phyloP scores from a whole-genome alignment of 1,140 invertebrate species.

The Thaumatotibia leucotreta region DNA sequence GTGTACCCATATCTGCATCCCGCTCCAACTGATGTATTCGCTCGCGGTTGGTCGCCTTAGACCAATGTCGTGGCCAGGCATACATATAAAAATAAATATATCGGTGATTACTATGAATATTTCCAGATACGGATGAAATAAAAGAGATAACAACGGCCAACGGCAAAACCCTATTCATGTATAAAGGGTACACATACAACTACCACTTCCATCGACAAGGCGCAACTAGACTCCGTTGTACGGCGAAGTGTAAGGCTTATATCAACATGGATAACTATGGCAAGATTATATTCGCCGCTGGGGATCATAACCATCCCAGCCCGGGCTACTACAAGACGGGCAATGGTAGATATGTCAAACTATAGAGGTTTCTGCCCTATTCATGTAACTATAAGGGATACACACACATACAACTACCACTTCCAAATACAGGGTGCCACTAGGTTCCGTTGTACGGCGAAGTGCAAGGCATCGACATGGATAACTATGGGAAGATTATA shows the following conservation, averaged over 20 bases:
- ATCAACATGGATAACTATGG: conserved; percentile 19
- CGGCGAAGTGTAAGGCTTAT: conserved; percentile 28
- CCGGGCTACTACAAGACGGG: conserved; percentile 18
- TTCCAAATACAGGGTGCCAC: too few species aligned
- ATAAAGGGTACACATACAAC: conserved; percentile 36
- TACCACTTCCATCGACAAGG: conserved; percentile 18
- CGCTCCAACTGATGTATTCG: too few species aligned
- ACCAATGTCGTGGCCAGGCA: too few species aligned
- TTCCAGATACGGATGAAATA: not conserved
- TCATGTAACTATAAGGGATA: too few species aligned
- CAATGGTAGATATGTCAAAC: conserved; percentile 24
- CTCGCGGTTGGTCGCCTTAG: too few species aligned
- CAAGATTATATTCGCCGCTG: conserved; percentile 14
- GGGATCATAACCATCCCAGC: conserved; percentile 29
- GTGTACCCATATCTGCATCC: too few species aligned
- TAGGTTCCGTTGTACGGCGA: conserved; percentile 41
- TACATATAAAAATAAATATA: too few species aligned
- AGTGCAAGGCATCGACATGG: conserved; percentile 22
- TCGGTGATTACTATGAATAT: not conserved
- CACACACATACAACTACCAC: too few species aligned
- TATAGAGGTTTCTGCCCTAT: too few species aligned
- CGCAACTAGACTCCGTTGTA: conserved; percentile 36
- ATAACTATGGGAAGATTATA: conserved; percentile 13
- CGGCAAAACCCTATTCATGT: conserved; percentile 35
- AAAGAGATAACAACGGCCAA: conserved; percentile 26